Evolutionary conservation across 2,113 vertebrate genomes (phyloP).

Genomic region (Brienomyrus longianalis): DNA sequence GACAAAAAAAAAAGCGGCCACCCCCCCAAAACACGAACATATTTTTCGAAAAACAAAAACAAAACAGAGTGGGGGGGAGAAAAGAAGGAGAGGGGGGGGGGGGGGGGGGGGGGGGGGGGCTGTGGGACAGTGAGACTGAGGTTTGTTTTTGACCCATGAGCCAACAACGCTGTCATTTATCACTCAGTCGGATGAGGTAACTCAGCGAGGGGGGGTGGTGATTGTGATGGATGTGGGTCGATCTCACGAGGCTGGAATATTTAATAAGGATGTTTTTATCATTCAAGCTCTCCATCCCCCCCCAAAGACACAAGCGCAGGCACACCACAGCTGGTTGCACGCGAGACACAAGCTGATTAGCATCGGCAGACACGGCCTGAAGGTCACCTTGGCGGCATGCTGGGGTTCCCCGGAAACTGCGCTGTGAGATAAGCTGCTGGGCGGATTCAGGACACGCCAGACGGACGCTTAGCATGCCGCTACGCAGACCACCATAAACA

Average conservation of each 20-base stretch:
- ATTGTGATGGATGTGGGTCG: not conserved
- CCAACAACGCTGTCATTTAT: not conserved
- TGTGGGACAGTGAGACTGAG: not conserved
- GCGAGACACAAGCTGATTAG: not conserved
- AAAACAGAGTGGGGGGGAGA: too few species aligned
- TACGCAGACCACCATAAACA: not conserved
- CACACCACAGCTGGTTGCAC: not conserved
- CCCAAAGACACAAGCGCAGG: too few species aligned
- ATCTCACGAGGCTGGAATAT: not conserved
- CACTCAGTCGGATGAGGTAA: not conserved
- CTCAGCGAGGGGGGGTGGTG: not conserved
- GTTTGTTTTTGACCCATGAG: not conserved
- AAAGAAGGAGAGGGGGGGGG: too few species aligned
- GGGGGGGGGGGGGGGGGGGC: too few species aligned
- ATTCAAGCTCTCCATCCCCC: not conserved
- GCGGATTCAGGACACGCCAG: not conserved
- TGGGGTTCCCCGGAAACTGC: not conserved
- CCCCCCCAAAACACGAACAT: too few species aligned
- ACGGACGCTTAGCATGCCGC: not conserved
- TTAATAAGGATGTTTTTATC: not conserved
- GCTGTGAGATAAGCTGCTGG: not conserved
- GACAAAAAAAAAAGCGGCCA: too few species aligned
- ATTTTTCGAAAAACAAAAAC: too few species aligned
- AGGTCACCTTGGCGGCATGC: not conserved
- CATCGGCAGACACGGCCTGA: not conserved